Evolutionary conservation across 2,888 invertebrate genomes (phyloP).

Genomic region (Carcina quercana): DNA sequence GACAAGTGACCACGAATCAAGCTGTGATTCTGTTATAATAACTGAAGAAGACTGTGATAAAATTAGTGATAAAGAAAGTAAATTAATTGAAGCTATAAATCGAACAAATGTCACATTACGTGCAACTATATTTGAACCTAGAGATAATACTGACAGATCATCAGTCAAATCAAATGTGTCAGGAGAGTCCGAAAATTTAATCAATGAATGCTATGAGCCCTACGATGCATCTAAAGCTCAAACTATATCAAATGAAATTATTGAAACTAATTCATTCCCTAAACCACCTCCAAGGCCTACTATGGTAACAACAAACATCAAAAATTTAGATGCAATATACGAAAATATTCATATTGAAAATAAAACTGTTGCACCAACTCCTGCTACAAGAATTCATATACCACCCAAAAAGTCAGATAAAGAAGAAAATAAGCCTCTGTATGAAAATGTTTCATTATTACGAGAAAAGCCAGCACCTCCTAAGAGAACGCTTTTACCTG

Average conservation of each 20-base stretch:
- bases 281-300: constrained; percentile 49
- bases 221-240: constrained; percentile 38
- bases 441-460: constrained; percentile 49
- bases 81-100: constrained; percentile 42
- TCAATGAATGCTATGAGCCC: constrained; percentile 63
- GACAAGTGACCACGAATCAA: constrained; percentile 47
- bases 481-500: constrained; percentile 34
- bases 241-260: not conserved
- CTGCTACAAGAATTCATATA: constrained; percentile 51
- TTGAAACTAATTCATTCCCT: constrained; percentile 24
- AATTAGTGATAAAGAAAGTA: constrained; percentile 17
- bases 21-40: constrained; percentile 35
- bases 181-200: constrained; percentile 40
- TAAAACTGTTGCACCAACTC: constrained; percentile 38
- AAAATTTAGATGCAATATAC: constrained; percentile 36
- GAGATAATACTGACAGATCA: constrained; percentile 20
- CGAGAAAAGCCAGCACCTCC: constrained; percentile 42
- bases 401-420: constrained; percentile 34
- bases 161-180: constrained; percentile 38
- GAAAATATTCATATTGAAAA: constrained; percentile 44
- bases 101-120: no score
- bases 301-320: constrained; percentile 17
- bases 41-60: constrained; percentile 34
- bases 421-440: constrained; percentile 34
- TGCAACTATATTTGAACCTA: constrained; percentile 30